Percentiles rank a stretch among this genome's conserved stretches.
Evolutionary conservation across 1,140 invertebrate species (phyloP).

Genomic region (Saxidomus purpurata): DNA sequence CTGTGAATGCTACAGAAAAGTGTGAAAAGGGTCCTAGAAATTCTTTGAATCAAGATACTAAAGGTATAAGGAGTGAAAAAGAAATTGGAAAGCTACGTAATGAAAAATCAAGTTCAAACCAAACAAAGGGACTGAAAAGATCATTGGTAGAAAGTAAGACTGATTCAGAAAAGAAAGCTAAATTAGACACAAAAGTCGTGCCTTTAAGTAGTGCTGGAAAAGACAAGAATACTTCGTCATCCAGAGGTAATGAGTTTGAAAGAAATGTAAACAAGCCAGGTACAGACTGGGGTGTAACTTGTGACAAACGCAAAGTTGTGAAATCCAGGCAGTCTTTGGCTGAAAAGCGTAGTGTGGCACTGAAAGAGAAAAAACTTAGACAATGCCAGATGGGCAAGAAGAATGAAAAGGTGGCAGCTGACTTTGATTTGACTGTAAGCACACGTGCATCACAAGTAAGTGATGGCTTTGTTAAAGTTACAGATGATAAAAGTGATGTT

Average conservation of each 20-base stretch:
- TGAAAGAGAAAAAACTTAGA: conserved; percentile 14
- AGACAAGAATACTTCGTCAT: background rate
- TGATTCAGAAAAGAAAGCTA: background rate
- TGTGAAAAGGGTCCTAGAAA: background rate
- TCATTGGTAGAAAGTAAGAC: background rate
- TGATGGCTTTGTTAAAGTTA: background rate
- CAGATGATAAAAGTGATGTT: background rate
- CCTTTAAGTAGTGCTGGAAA: background rate
- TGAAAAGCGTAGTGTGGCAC: background rate
- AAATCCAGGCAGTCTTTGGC: background rate
- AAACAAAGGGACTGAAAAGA: background rate
- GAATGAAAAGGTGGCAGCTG: background rate
- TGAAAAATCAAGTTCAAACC: background rate
- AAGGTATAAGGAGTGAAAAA: background rate
- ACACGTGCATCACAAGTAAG: background rate
- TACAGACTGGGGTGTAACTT: background rate
- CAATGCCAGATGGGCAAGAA: background rate
- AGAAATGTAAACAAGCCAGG: background rate
- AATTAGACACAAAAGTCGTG: background rate
- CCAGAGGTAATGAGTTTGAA: background rate
- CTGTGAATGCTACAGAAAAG: background rate
- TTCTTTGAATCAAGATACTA: background rate
- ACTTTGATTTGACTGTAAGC: background rate
- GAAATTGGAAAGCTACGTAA: background rate
- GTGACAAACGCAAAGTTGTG: conserved; percentile 41